These are phyloP conservation scores for Macrobrachium rosenbergii DNA, from an alignment of 1,140 invertebrate genomes.

Conservation along the genomic window DNA sequence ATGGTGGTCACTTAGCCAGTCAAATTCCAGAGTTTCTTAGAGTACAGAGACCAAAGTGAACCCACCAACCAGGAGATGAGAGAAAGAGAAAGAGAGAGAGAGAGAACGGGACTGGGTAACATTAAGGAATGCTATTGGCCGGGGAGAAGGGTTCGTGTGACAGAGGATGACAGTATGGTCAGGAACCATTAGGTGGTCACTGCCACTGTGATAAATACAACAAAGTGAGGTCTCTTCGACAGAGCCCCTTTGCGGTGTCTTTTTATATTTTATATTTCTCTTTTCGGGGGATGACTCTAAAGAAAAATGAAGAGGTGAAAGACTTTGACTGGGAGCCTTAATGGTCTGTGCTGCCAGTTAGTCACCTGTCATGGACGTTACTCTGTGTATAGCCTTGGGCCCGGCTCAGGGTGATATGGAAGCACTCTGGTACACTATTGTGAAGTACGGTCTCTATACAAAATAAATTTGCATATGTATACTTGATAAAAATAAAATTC, in stretches of 20 bases:
- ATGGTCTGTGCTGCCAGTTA: slow-evolving; percentile 59
- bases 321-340: slow-evolving; percentile 60
- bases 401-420: slow-evolving; percentile 64
- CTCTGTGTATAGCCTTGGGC: slow-evolving; percentile 57
- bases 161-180: slow-evolving; percentile 12
- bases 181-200: slow-evolving; percentile 25
- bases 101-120: slow-evolving; percentile 55
- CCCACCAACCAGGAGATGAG: slow-evolving; percentile 58
- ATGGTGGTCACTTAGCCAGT: slow-evolving; percentile 61
- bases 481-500: slow-evolving; percentile 65
- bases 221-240: slow-evolving; percentile 38
- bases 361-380: slow-evolving; percentile 63
- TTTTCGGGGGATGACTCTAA: not conserved
- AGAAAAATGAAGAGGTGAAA: slow-evolving; percentile 39
- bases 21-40: slow-evolving; percentile 54
- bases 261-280: not conserved
- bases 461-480: slow-evolving; percentile 65
- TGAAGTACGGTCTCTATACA: slow-evolving; percentile 64
- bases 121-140: slow-evolving; percentile 56
- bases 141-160: slow-evolving; percentile 3
- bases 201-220: slow-evolving; percentile 32
- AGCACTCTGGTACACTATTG: slow-evolving; percentile 64
- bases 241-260: slow-evolving; percentile 27
- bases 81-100: not conserved
- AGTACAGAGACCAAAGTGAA: slow-evolving; percentile 60